Evolutionary conservation across 2,888 invertebrate genomes (phyloP), one percentile per base, ranked within the genome.

Genomic region (Microplitis deprimator): DNA sequence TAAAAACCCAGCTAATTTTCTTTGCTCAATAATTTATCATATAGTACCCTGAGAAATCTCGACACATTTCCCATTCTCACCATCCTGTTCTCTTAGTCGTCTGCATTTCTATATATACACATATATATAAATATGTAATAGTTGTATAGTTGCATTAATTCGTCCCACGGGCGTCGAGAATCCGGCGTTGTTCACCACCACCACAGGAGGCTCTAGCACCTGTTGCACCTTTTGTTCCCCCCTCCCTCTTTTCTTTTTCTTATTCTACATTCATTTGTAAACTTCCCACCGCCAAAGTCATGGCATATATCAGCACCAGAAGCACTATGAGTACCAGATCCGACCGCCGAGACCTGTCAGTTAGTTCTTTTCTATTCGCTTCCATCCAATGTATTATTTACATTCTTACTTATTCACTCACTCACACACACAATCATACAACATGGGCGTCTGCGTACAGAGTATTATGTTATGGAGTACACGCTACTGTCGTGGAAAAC

Each of bases 401-500:
- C 29, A 29, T 29, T 29, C 29, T 3, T 29, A 29, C 29, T 29
- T 68, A 17, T 39, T 59, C 68, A 61, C 17, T 69, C 13, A 60
- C 39, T 38, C 6, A 40, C 68, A 69, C 69, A 41, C 71, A 41
- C 69, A 69, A 29, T 29, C 29, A 29, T 29, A 29, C 3, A 3
- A 50, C 7, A 61, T 39, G 73, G 65, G 39, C 62, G 71, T 72
- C 64, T 79, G 78, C 76, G 79, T 79, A 72, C 68, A 68, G 64
- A 70, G 73, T 77, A 59, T 79, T 76, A 81, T 79, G 81, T 81
- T 81, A 82, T 79, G 80, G 69, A 79, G 79, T 80, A 79, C 82
- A 79, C 80, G 81, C 79, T 79, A 81, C 80, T 76, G 76, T 78
- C 70, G 74, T 29, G 75, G 29, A 62, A 79, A 70, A 74, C 75